phyloP scores from a whole-genome alignment of 1,140 invertebrate genomes.

The Colletes gigas region DNA sequence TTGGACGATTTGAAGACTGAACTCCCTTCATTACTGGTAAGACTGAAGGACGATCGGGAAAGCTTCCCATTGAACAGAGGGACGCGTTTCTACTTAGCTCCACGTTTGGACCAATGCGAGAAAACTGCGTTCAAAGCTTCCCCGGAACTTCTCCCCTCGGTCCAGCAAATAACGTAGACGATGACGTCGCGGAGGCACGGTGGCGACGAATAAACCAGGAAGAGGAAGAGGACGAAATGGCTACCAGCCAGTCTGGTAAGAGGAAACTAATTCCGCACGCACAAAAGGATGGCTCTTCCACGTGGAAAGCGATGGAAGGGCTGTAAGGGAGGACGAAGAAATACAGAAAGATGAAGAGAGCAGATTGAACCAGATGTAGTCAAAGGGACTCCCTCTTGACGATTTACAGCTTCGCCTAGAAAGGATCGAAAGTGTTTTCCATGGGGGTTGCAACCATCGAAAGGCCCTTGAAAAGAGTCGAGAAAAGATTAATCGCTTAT shows the following conservation, averaged over 20 bases:
- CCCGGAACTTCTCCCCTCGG: constrained; percentile 7
- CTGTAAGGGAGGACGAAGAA: not conserved
- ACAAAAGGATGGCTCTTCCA: constrained; percentile 55
- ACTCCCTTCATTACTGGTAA: no score
- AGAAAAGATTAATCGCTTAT: constrained; percentile 34
- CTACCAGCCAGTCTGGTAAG: constrained; percentile 24
- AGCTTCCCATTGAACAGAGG: no score
- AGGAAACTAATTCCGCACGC: constrained; percentile 61
- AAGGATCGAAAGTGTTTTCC: constrained; percentile 35
- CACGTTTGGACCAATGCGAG: not conserved
- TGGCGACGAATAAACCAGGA: constrained; percentile 18
- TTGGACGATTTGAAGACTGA: no score
- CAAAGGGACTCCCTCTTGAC: constrained; percentile 16
- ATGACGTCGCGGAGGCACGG: not conserved
- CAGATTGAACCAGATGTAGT: constrained; percentile 36
- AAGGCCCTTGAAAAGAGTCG: constrained; percentile 12
- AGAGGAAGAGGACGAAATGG: constrained; percentile 42
- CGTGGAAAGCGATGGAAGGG: constrained; percentile 25
- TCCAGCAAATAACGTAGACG: constrained; percentile 38
- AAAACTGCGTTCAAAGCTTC: not conserved
- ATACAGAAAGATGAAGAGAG: constrained; percentile 6
- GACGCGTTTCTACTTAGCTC: not conserved
- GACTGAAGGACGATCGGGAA: not conserved
- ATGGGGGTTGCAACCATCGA: not conserved
- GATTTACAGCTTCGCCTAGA: constrained; percentile 14